These are phyloP conservation scores for Anadara kagoshimensis DNA, from an alignment of 1,140 invertebrate species.

Conservation along the genomic window DNA sequence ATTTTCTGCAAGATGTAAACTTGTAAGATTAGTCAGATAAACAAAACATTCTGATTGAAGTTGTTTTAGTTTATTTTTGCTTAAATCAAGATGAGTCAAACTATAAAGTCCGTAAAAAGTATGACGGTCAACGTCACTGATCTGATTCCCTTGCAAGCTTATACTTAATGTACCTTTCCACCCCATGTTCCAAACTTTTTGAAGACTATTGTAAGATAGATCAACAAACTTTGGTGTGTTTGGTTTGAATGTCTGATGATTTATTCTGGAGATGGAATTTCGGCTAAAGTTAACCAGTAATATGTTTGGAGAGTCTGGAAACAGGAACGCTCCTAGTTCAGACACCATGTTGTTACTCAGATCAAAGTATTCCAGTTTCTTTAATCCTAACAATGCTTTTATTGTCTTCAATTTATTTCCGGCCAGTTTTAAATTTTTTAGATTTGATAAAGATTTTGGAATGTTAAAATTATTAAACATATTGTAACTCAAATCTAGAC, in stretches of 20 bases:
- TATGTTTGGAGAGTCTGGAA: constrained; percentile 44
- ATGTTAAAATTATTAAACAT: constrained; percentile 38
- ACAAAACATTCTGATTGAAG: constrained; percentile 50
- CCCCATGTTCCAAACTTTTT: constrained; percentile 42
- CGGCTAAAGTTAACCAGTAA: constrained; percentile 55
- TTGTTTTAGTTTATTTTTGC: constrained; percentile 47
- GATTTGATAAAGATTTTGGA: constrained; percentile 38
- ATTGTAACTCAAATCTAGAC: constrained; percentile 59
- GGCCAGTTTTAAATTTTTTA: constrained; percentile 44
- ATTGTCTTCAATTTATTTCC: constrained; percentile 52
- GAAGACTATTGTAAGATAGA: constrained; percentile 60
- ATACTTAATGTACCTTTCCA: constrained; percentile 52
- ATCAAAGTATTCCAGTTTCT: constrained; percentile 48
- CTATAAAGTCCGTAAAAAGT: constrained; percentile 55
- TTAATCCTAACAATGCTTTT: constrained; percentile 35
- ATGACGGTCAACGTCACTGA: constrained; percentile 41
- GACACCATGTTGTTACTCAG: constrained; percentile 54
- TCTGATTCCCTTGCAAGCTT: constrained; percentile 49
- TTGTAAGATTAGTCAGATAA: constrained; percentile 44
- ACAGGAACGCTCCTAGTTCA: constrained; percentile 43
- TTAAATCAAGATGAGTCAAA: constrained; percentile 50
- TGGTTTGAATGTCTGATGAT: constrained; percentile 52
- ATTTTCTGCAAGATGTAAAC: constrained; percentile 55
- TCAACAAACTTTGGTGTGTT: constrained; percentile 58
- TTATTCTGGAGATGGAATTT: constrained; percentile 52